Evolutionary conservation across 2,888 invertebrate species (phyloP).

Genomic region (Apotomis betuletana): DNA sequence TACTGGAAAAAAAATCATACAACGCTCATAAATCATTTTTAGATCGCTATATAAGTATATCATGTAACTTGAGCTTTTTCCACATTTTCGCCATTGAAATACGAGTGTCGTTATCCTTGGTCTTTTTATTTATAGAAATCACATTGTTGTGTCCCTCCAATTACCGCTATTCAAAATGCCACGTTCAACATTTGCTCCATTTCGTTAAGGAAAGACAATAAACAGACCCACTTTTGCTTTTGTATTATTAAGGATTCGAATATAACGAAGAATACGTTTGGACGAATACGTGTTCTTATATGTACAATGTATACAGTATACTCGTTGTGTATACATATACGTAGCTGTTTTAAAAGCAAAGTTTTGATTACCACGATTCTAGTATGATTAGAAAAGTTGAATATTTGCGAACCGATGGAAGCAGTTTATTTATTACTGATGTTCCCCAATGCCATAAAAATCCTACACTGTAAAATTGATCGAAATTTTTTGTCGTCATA

Average conservation of each 20-base stretch:
- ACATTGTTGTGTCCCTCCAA: not conserved
- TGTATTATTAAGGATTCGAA: not conserved
- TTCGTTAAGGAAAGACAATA: not conserved
- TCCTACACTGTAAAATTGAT: constrained; percentile 44
- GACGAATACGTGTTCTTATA: too few species aligned
- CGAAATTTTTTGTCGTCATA: constrained; percentile 49
- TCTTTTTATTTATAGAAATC: not conserved
- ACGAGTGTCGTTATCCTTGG: not conserved
- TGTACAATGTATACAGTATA: too few species aligned
- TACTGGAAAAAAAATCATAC: too few species aligned
- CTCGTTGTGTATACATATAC: too few species aligned
- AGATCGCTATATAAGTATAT: too few species aligned
- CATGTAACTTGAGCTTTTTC: too few species aligned
- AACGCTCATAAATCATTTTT: too few species aligned
- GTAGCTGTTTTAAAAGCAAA: not conserved
- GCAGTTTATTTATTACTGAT: not conserved
- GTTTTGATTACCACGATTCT: not conserved
- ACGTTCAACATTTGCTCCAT: constrained; percentile 2
- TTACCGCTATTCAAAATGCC: constrained; percentile 10
- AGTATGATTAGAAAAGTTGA: not conserved
- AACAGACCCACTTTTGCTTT: constrained; percentile 4
- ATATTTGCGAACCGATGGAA: not conserved
- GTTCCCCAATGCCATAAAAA: not conserved
- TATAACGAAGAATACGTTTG: not conserved
- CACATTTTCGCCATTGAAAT: not conserved